Evolutionary conservation across 1,140 invertebrate genomes (phyloP).

Genomic region (Eupeodes corollae): DNA sequence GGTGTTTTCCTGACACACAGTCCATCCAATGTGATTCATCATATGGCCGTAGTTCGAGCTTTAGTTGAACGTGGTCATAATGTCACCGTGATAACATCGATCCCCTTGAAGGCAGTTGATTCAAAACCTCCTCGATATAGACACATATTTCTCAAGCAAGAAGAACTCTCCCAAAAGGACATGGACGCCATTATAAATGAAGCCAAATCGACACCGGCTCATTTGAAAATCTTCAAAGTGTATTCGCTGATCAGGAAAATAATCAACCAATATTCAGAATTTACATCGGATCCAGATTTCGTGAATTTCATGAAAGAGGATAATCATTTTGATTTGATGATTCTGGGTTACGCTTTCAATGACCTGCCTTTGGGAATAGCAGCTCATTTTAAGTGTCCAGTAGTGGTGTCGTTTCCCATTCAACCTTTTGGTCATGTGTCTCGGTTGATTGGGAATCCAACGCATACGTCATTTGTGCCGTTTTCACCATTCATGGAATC

Average conservation of each 20-base stretch:
- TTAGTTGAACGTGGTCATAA: not conserved
- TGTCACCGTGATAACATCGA: not conserved
- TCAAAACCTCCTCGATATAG: not conserved
- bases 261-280: not conserved
- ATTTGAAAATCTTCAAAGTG: not conserved
- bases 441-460: no score
- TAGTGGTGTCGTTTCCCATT: not conserved
- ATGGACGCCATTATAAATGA: not conserved
- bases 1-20: not conserved
- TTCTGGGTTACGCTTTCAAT: not conserved
- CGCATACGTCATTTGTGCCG: no score
- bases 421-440: no score
- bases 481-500: slow-evolving; percentile 4
- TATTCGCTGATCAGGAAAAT: not conserved
- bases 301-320: not conserved
- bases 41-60: not conserved
- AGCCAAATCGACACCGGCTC: not conserved
- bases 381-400: not conserved
- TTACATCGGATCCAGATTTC: not conserved
- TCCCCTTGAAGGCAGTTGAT: not conserved
- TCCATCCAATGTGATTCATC: not conserved
- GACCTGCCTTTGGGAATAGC: not conserved
- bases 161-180: not conserved
- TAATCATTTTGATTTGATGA: not conserved
- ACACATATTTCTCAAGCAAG: not conserved